Evolutionary conservation across 2,797 vertebrate species (phyloP).

Genomic region (Mus caroli): DNA sequence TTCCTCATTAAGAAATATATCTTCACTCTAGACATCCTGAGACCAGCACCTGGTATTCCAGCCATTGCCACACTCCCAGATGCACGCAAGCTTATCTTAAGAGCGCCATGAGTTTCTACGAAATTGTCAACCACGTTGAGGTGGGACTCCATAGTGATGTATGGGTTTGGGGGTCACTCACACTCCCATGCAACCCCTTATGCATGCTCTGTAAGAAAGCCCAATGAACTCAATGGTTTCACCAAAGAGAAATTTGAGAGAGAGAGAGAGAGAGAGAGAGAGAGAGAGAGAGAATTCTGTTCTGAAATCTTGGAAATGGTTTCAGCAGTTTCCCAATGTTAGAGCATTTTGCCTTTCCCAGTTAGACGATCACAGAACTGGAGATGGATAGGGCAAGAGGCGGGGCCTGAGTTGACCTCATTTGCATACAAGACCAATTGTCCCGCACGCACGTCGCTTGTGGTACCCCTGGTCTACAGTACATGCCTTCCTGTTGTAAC

Average conservation of each 20-base stretch:
- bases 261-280: neutral
- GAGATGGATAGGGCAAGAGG: neutral
- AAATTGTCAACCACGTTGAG: neutral
- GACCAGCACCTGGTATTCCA: neutral
- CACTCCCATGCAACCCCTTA: neutral
- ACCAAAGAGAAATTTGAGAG: neutral
- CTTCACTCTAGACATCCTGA: neutral
- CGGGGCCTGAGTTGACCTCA: neutral
- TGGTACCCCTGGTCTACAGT: too few species aligned
- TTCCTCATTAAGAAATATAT: neutral
- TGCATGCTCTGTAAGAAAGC: neutral
- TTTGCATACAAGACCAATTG: neutral
- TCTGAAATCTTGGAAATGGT: neutral
- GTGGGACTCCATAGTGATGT: neutral
- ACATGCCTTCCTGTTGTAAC: neutral
- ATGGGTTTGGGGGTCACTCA: neutral
- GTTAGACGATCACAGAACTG: neutral
- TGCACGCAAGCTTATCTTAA: neutral
- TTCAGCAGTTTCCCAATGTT: neutral
- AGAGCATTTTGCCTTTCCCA: constrained; percentile 17
- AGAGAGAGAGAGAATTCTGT: neutral
- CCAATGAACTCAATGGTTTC: neutral
- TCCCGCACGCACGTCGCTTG: neutral
- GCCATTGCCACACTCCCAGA: neutral
- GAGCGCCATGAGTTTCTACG: neutral